phyloP scores from a whole-genome alignment of 2,888 invertebrate genomes.

The Drosophila acutilabella region DNA sequence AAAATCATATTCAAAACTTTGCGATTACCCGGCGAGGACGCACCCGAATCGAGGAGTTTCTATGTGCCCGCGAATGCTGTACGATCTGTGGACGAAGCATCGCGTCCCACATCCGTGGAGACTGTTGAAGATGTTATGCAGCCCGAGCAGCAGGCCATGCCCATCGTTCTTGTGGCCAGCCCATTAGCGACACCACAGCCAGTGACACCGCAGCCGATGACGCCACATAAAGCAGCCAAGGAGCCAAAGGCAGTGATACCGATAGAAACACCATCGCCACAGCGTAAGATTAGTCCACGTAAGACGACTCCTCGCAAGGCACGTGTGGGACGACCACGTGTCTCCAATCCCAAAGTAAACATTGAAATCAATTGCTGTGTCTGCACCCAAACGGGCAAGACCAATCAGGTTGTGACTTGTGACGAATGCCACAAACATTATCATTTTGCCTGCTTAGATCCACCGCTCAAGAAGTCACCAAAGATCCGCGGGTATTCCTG shows the following conservation, averaged over 20 bases:
- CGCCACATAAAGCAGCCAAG: constrained; percentile 35
- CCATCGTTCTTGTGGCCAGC: constrained; percentile 24
- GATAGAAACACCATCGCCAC: constrained; percentile 40
- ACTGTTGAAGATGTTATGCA: constrained; percentile 82
- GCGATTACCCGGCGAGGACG: constrained; percentile 87
- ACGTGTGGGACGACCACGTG: constrained; percentile 60
- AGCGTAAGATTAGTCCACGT: constrained; percentile 81
- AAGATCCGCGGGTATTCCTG: constrained; percentile 97
- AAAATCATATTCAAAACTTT: constrained; percentile 89
- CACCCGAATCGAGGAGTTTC: constrained; percentile 92
- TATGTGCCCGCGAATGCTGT: constrained; percentile 89
- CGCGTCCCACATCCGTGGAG: constrained; percentile 84
- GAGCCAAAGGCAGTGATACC: constrained; percentile 12
- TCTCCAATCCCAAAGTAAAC: constrained; percentile 58
- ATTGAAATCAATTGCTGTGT: constrained; percentile 79
- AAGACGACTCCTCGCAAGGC: constrained; percentile 72
- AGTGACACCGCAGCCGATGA: constrained; percentile 27
- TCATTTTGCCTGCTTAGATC: constrained; percentile 96
- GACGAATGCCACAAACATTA: constrained; percentile 96
- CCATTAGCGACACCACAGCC: constrained; percentile 22
- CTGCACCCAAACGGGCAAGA: constrained; percentile 75
- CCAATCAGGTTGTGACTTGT: constrained; percentile 88
- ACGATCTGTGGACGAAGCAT: constrained; percentile 83
- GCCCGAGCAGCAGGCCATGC: constrained; percentile 26
- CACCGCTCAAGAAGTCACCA: constrained; percentile 96